A percentile compares a stretch with the other conserved stretches of the same genome.
phyloP scores from a whole-genome alignment of 2,797 vertebrate genomes.

The Rhabdomys pumilio region DNA sequence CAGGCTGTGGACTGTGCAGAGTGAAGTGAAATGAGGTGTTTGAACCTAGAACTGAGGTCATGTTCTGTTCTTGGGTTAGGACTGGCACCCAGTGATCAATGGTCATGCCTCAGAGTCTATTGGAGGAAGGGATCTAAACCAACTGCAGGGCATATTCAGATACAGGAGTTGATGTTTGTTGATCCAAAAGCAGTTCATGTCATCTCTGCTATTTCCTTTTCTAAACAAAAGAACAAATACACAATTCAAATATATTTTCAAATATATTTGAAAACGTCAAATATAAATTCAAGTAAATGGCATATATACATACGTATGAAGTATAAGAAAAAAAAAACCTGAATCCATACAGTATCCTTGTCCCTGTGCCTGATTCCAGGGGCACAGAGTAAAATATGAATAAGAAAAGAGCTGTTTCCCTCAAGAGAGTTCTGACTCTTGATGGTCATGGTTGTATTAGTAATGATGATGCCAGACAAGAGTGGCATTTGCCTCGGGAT shows the following conservation, averaged over 20 bases:
- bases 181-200: not conserved
- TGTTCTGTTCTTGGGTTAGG: not conserved
- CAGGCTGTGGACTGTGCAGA: not conserved
- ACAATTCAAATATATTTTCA: not conserved
- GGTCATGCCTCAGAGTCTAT: not conserved
- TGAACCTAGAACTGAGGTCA: not conserved
- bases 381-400: not conserved
- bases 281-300: too few relatives aligned
- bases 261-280: too few relatives aligned
- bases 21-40: not conserved
- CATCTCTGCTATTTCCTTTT: not conserved
- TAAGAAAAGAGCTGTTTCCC: not conserved
- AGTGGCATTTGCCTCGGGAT: not conserved
- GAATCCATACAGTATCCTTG: not conserved
- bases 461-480: not conserved
- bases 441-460: not conserved
- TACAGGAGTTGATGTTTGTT: not conserved
- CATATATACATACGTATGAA: not conserved
- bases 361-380: not conserved
- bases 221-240: not conserved
- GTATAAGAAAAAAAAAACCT: not conserved
- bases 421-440: not conserved
- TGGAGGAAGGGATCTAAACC: not conserved
- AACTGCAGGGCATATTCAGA: too few relatives aligned
- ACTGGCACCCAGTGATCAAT: not conserved